Evolutionary conservation across 2,797 vertebrate species (phyloP).

Genomic region (Sebastiscus tertius): DNA sequence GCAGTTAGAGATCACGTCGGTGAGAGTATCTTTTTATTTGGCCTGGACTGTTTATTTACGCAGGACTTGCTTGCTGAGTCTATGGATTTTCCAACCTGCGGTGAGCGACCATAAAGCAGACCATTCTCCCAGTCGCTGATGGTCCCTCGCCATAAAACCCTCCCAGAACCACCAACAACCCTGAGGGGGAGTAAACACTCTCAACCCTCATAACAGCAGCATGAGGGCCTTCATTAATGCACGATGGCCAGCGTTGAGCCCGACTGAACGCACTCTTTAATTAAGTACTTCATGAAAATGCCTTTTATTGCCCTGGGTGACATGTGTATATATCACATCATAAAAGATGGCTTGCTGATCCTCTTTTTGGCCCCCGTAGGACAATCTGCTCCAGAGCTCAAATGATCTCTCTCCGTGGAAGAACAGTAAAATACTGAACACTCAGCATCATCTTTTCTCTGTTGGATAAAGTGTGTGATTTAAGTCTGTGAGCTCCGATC

Average conservation of each 20-base stretch:
- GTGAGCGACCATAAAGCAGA: slow-evolving; percentile 47
- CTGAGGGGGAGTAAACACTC: slow-evolving; percentile 40
- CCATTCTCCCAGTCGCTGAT: slow-evolving; percentile 41
- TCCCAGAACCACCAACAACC: slow-evolving; percentile 44
- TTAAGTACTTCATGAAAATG: slow-evolving; percentile 54
- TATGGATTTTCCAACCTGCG: slow-evolving; percentile 41
- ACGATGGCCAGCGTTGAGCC: slow-evolving; percentile 41
- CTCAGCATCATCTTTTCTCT: slow-evolving; percentile 15
- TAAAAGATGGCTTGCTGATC: slow-evolving; percentile 40
- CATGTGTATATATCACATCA: slow-evolving; percentile 5
- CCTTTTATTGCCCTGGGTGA: slow-evolving; percentile 61
- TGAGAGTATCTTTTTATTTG: slow-evolving; percentile 31
- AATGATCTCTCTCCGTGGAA: slow-evolving; percentile 17
- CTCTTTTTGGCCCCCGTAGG: slow-evolving; percentile 17
- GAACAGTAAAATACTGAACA: slow-evolving; percentile 10
- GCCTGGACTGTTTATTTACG: slow-evolving; percentile 29
- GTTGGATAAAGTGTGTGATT: background rate
- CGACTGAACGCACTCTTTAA: slow-evolving; percentile 62
- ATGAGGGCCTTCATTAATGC: slow-evolving; percentile 60
- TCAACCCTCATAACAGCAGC: slow-evolving; percentile 43
- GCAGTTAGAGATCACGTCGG: slow-evolving; percentile 16
- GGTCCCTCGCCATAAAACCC: slow-evolving; percentile 55
- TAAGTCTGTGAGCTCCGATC: background rate
- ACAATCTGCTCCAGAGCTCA: slow-evolving; percentile 20
- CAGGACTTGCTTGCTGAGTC: slow-evolving; percentile 28